Evolutionary conservation across 2,888 invertebrate species (phyloP).

Genomic region (Volucella zonaria): DNA sequence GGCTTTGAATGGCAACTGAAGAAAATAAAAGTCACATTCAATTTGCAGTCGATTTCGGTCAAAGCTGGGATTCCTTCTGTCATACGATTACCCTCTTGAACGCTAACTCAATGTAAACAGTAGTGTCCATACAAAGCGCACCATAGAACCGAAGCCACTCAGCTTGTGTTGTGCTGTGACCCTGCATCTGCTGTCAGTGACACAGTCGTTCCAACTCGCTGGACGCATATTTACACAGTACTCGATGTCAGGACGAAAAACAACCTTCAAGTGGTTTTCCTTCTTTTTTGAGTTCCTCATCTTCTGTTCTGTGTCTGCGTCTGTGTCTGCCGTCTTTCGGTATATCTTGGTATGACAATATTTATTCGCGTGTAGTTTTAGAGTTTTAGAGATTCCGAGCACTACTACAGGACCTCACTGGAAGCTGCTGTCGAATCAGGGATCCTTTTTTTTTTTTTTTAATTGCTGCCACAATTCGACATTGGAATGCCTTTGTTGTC

Average conservation of each 20-base stretch:
- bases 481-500: constrained; percentile 37
- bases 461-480: constrained; percentile 1
- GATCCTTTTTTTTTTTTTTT: constrained; percentile 31
- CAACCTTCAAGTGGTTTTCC: constrained; percentile 67
- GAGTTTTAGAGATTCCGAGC: not conserved
- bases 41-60: constrained; percentile 40
- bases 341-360: constrained; percentile 56
- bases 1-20: no score
- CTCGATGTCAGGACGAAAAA: constrained; percentile 72
- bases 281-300: constrained; percentile 13
- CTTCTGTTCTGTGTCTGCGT: not conserved
- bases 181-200: constrained; percentile 70
- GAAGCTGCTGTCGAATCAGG: constrained; percentile 18
- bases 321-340: not conserved
- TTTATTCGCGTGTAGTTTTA: constrained; percentile 57
- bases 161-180: constrained; percentile 37
- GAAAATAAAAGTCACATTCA: constrained; percentile 10
- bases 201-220: constrained; percentile 71
- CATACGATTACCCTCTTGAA: constrained; percentile 58
- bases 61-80: constrained; percentile 52
- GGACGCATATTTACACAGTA: constrained; percentile 72
- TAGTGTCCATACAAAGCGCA: constrained; percentile 4
- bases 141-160: constrained; percentile 27
- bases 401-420: constrained; percentile 45
- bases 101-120: constrained; percentile 55